A percentile compares a stretch with the other conserved stretches of the same genome.
phyloP scores from a whole-genome alignment of 2,113 vertebrate genomes.

The Gavialis gangeticus region DNA sequence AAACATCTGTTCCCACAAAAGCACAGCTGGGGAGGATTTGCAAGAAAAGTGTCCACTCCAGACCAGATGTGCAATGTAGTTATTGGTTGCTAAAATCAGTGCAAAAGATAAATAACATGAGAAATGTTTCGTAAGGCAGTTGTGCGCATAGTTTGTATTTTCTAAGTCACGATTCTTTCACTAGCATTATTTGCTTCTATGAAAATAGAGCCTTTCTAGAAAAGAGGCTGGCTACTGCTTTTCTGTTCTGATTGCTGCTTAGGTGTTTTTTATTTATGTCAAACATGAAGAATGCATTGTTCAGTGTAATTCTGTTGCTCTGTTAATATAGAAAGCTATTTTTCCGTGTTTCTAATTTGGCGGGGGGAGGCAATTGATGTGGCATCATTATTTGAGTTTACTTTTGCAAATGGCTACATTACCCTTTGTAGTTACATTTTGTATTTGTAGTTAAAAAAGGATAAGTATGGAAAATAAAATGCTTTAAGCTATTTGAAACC shows the following conservation, averaged over 20 bases:
- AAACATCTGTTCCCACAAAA: neutral
- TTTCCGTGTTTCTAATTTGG: neutral
- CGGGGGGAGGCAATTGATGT: neutral
- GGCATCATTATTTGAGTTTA: neutral
- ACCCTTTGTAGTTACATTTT: neutral
- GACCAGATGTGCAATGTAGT: neutral
- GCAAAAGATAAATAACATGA: neutral
- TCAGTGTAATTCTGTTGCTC: neutral
- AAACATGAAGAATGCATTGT: neutral
- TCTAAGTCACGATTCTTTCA: neutral
- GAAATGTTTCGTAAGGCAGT: neutral
- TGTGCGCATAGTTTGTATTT: neutral
- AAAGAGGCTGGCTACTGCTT: neutral
- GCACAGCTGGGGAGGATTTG: neutral
- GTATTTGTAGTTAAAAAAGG: neutral
- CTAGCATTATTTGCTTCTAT: neutral
- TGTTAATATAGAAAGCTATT: neutral
- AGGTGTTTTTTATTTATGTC: neutral
- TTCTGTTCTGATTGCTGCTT: neutral
- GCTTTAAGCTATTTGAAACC: constrained; percentile 6
- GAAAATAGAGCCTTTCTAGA: neutral
- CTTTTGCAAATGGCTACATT: neutral
- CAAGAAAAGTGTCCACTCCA: neutral
- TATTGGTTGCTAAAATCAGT: constrained; percentile 6
- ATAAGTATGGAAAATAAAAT: neutral